phyloP scores from a whole-genome alignment of 2,113 vertebrate genomes.

The Hippolais icterina region DNA sequence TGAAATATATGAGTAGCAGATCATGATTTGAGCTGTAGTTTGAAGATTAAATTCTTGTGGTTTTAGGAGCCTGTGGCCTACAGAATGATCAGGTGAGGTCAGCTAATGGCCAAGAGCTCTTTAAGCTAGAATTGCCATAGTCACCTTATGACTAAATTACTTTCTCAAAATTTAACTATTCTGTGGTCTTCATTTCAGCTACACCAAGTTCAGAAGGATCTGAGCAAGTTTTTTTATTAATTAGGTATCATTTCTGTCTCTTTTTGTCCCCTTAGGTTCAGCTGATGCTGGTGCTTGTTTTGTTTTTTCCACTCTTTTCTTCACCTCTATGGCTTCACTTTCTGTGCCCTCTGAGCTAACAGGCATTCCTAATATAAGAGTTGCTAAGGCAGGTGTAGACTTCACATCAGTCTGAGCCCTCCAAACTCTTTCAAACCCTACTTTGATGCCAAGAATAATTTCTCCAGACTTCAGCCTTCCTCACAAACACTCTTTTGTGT shows the following conservation, averaged over 20 bases:
- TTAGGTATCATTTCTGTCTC: background rate
- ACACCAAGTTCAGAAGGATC: background rate
- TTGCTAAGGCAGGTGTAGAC: background rate
- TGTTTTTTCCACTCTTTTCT: background rate
- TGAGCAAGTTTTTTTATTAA: background rate
- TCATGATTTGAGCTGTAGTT: background rate
- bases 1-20: background rate
- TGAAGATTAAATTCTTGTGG: background rate
- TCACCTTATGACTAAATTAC: background rate
- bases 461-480: background rate
- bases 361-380: background rate
- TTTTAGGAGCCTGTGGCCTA: background rate
- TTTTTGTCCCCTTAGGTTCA: background rate
- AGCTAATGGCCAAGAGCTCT: background rate
- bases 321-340: background rate
- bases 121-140: background rate
- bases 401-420: background rate
- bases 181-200: background rate
- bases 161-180: background rate
- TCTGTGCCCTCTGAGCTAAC: background rate
- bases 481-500: background rate
- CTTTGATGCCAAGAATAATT: background rate
- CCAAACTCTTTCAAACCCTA: background rate
- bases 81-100: background rate
- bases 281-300: background rate